Conservation (phyloP, 1,140 invertebrate genomes). For the Daktulosphaira vitifoliae region DNA sequence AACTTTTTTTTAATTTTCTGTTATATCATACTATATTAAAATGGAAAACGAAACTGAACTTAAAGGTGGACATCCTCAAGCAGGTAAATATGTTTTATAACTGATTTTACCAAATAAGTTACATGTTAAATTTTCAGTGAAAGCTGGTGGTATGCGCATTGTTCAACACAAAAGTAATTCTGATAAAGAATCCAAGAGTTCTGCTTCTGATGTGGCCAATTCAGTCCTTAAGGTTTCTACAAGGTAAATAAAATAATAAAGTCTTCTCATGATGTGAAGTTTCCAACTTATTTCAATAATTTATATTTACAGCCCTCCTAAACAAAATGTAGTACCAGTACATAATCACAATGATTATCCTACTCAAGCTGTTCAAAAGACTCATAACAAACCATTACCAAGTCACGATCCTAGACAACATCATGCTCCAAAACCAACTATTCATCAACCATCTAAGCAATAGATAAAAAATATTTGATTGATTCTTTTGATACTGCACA, state of each 20-base stretch:
- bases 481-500: no score
- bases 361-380: conserved; percentile 72
- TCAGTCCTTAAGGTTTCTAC: conserved; percentile 45
- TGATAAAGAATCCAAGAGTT: background rate
- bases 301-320: conserved; percentile 53
- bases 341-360: conserved; percentile 79
- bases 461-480: no score
- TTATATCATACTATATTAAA: no score
- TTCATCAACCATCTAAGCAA: conserved; percentile 38
- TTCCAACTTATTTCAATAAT: background rate
- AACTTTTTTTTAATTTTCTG: no score
- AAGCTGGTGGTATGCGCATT: conserved; percentile 85
- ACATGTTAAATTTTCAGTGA: conserved; percentile 45
- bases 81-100: conserved; percentile 44
- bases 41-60: conserved; percentile 57
- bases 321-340: conserved; percentile 61
- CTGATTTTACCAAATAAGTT: background rate
- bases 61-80: conserved; percentile 73
- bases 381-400: conserved; percentile 61
- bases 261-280: background rate
- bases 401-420: conserved; percentile 35
- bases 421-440: conserved; percentile 30
- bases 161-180: conserved; percentile 69
- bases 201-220: background rate
- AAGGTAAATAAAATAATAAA: conserved; percentile 8